Evolutionary conservation across 2,888 invertebrate genomes (phyloP).

Genomic region (Proisotoma minuta): DNA sequence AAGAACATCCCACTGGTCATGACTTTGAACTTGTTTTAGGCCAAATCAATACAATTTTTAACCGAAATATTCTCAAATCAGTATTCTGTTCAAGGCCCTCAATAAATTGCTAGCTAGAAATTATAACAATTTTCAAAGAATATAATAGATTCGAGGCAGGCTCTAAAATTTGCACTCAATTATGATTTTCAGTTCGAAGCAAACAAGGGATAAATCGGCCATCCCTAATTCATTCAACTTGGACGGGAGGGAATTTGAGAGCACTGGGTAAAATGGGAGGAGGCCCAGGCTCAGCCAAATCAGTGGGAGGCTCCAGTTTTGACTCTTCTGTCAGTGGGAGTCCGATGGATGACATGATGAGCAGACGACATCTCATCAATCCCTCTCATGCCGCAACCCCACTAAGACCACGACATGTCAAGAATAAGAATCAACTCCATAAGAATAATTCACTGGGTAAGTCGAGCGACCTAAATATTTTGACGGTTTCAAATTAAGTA

Average conservation of each 20-base stretch:
- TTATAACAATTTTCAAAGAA: not conserved
- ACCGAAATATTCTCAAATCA: constrained; percentile 3
- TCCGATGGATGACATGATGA: constrained; percentile 5
- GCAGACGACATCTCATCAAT: constrained; percentile 16
- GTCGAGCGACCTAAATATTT: too few relatives aligned
- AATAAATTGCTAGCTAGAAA: too few relatives aligned
- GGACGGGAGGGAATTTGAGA: constrained; percentile 25
- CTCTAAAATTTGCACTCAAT: not conserved
- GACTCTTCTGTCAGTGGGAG: constrained; percentile 10
- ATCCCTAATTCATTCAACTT: constrained; percentile 39
- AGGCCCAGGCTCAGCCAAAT: constrained; percentile 31
- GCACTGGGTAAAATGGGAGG: constrained; percentile 20
- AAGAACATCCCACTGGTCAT: not conserved
- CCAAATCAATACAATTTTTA: not conserved
- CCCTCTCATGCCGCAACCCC: constrained; percentile 24
- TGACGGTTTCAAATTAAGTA: too few relatives aligned
- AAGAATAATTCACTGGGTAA: constrained; percentile 49
- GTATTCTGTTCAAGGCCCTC: too few relatives aligned
- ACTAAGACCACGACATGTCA: constrained; percentile 47
- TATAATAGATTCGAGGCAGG: not conserved
- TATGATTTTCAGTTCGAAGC: constrained; percentile 38
- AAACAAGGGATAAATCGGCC: constrained; percentile 45
- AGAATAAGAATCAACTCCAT: constrained; percentile 48
- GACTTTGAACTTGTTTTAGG: not conserved
- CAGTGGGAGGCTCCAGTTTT: constrained; percentile 37